phyloP scores from a whole-genome alignment of 2,888 invertebrate species.

The Cremastinae sp. region DNA sequence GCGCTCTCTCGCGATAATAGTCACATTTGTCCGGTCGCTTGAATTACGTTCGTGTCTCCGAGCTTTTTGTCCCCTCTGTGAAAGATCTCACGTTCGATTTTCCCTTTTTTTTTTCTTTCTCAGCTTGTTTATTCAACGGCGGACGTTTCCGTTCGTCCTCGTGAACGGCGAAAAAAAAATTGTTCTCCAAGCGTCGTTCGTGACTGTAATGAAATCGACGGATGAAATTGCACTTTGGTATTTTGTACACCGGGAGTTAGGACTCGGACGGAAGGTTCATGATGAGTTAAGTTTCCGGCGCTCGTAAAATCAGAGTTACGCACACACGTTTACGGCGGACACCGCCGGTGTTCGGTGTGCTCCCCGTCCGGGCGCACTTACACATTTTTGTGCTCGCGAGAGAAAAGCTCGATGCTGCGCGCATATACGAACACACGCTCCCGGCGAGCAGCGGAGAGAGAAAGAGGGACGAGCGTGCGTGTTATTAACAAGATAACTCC shows the following conservation, averaged over 20 bases:
- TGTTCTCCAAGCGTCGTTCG: constrained; percentile 9
- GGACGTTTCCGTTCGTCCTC: constrained; percentile 2
- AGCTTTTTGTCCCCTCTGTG: background rate
- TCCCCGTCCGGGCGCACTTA: background rate
- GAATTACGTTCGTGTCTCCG: constrained; percentile 12
- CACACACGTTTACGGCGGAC: constrained; percentile 10
- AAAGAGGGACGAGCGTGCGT: constrained; percentile 38
- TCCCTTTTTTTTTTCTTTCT: background rate
- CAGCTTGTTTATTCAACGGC: background rate
- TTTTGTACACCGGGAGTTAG: constrained; percentile 33
- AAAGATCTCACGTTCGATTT: constrained; percentile 8
- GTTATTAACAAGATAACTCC: constrained; percentile 60
- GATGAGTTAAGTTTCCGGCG: constrained; percentile 53
- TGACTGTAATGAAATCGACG: constrained; percentile 37
- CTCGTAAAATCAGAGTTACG: constrained; percentile 54
- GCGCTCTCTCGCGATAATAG: constrained; percentile 20
- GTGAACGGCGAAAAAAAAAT: background rate
- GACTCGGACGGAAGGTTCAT: constrained; percentile 24
- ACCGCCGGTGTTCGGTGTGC: constrained; percentile 32
- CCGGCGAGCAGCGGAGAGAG: constrained; percentile 37
- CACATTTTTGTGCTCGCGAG: constrained; percentile 12
- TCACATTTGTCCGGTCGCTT: constrained; percentile 23
- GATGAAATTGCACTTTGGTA: constrained; percentile 49
- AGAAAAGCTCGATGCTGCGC: constrained; percentile 9
- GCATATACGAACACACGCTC: constrained; percentile 27